These are phyloP conservation scores for Pseudeuparius sepicola DNA, from an alignment of 2,888 invertebrate genomes.

Conservation along the genomic window DNA sequence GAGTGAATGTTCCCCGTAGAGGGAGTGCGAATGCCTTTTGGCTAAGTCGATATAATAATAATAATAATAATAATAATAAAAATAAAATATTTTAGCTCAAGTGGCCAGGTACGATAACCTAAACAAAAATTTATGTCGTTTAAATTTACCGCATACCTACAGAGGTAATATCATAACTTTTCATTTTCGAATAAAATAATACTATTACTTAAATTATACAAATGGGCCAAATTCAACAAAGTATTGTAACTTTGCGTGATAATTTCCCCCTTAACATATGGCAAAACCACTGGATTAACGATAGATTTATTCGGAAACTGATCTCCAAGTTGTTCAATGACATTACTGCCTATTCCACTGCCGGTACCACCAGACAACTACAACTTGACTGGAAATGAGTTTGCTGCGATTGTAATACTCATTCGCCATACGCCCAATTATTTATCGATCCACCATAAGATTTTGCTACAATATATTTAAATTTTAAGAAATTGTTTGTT, in stretches of 20 bases:
- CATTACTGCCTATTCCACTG: constrained; percentile 42
- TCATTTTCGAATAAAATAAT: constrained; percentile 43
- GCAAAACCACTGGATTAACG: constrained; percentile 38
- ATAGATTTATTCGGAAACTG: constrained; percentile 41
- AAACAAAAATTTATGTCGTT: constrained; percentile 32
- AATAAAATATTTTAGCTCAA: no score
- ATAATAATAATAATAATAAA: no score
- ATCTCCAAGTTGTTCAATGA: constrained; percentile 37
- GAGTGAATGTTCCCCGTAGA: no score
- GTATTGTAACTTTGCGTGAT: constrained; percentile 45
- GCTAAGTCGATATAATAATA: no score
- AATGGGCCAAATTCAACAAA: constrained; percentile 39
- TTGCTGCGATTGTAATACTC: constrained; percentile 39
- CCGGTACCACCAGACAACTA: constrained; percentile 46
- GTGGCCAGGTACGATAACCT: no score
- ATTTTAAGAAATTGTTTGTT: constrained; percentile 35
- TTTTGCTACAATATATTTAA: constrained; percentile 37
- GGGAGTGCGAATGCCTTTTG: no score
- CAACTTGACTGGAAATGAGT: constrained; percentile 32
- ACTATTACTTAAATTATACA: constrained; percentile 38
- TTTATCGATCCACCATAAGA: constrained; percentile 42
- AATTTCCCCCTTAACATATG: constrained; percentile 42
- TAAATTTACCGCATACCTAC: constrained; percentile 29
- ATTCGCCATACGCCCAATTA: constrained; percentile 48
- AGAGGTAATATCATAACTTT: constrained; percentile 37